Conservation (phyloP, 2,797 vertebrate species). For the Agapornis canus region DNA sequence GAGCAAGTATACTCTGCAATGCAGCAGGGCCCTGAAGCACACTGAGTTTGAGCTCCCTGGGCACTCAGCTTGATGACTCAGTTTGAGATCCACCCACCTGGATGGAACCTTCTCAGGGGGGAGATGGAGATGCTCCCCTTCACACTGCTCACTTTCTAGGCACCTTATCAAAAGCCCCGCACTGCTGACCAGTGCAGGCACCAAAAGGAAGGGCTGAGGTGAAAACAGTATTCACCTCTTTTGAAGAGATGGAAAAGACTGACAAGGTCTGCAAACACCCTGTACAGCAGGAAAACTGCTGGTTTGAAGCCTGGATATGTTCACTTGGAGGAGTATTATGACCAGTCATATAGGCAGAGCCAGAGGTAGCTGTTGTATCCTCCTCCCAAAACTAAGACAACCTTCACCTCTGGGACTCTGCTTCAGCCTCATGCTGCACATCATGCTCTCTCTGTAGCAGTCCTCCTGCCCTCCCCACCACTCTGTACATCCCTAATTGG, state of each 20-base stretch:
- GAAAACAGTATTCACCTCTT: background rate
- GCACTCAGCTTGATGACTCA: background rate
- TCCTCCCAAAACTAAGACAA: background rate
- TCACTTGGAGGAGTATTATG: background rate
- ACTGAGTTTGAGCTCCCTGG: background rate
- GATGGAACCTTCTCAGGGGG: background rate
- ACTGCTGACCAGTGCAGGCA: background rate
- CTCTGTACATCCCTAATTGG: rapidly evolving
- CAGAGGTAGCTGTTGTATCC: background rate
- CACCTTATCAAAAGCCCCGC: background rate
- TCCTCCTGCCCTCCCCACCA: background rate
- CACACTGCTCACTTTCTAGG: background rate
- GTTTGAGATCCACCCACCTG: background rate
- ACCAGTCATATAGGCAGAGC: background rate
- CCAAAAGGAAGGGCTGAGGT: background rate
- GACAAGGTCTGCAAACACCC: background rate
- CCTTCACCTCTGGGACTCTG: too few species aligned
- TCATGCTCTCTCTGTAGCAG: background rate
- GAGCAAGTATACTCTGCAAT: background rate
- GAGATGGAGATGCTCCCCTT: background rate
- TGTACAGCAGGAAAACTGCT: background rate
- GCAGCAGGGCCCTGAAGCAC: background rate
- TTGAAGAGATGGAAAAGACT: background rate
- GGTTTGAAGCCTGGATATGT: background rate
- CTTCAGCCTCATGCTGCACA: background rate